These are phyloP conservation scores for Himalopsyche japonica DNA, from an alignment of 2,888 invertebrate genomes.

Conservation along the genomic window DNA sequence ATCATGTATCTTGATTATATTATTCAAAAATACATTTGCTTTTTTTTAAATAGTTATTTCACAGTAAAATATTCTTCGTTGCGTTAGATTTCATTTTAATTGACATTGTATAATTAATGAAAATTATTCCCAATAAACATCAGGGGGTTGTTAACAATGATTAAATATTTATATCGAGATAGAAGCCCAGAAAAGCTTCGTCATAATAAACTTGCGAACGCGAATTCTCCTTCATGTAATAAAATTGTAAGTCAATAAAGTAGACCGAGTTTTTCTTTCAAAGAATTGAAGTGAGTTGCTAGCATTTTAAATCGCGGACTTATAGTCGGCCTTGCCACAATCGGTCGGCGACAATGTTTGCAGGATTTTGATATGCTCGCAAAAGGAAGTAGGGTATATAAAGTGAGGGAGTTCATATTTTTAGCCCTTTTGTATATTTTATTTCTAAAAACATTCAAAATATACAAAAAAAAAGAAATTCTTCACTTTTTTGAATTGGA, in stretches of 20 bases:
- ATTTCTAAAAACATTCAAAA: no score
- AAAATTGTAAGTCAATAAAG: not conserved
- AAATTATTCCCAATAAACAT: no score
- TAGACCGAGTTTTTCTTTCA: not conserved
- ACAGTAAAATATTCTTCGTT: no score
- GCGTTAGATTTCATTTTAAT: no score
- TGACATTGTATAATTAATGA: no score
- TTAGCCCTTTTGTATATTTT: not conserved
- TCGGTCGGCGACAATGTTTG: slow-evolving; percentile 1
- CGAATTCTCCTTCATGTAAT: not conserved
- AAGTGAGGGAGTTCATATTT: not conserved
- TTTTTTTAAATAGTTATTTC: no score
- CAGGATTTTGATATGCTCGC: not conserved
- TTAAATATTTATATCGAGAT: not conserved
- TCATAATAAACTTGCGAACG: not conserved
- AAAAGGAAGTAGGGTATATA: not conserved
- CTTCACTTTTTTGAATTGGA: no score
- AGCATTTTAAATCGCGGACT: not conserved
- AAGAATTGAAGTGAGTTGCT: not conserved
- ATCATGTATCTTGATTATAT: no score
- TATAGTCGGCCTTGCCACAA: not conserved
- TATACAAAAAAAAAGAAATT: no score
- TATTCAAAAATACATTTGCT: no score
- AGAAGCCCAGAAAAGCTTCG: not conserved
- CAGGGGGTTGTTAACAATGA: not conserved